Conservation (phyloP, 1,140 invertebrate species). For the Drosophila burlai region DNA sequence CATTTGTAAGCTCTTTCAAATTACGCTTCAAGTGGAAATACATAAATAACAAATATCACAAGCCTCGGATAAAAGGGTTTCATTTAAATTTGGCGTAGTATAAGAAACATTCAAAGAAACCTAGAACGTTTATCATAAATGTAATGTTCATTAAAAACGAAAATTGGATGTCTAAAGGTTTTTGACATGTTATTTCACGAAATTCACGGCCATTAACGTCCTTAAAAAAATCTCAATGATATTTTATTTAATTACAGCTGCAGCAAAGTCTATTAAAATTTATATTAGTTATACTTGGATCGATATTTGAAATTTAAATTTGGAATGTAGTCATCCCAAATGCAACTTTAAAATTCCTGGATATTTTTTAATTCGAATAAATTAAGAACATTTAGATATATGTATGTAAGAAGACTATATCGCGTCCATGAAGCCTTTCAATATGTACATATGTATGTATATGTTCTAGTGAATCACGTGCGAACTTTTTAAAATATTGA, state of each 20-base stretch:
- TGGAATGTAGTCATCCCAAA: not conserved
- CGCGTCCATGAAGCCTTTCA: too few species aligned
- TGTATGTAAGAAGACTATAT: too few species aligned
- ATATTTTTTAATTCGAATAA: too few species aligned
- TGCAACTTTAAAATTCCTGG: too few species aligned
- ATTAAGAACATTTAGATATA: too few species aligned
- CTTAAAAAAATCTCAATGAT: not conserved
- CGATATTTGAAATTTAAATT: not conserved
- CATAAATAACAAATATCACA: slow-evolving; percentile 29
- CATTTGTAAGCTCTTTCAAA: slow-evolving; percentile 64
- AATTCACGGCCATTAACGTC: not conserved
- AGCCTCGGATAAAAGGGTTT: slow-evolving; percentile 9
- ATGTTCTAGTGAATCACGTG: too few species aligned
- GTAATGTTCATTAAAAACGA: not conserved
- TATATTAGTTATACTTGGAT: not conserved
- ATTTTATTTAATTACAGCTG: too few species aligned
- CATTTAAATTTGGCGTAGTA: not conserved
- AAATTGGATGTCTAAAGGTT: not conserved
- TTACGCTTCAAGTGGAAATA: slow-evolving; percentile 70
- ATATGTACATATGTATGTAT: too few species aligned
- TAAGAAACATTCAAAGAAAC: too few species aligned
- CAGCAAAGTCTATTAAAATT: not conserved
- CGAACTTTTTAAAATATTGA: too few species aligned
- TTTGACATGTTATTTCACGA: not conserved
- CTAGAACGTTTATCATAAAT: not conserved